Conservation (phyloP, 1,140 invertebrate genomes). For the Orussus abietinus region DNA sequence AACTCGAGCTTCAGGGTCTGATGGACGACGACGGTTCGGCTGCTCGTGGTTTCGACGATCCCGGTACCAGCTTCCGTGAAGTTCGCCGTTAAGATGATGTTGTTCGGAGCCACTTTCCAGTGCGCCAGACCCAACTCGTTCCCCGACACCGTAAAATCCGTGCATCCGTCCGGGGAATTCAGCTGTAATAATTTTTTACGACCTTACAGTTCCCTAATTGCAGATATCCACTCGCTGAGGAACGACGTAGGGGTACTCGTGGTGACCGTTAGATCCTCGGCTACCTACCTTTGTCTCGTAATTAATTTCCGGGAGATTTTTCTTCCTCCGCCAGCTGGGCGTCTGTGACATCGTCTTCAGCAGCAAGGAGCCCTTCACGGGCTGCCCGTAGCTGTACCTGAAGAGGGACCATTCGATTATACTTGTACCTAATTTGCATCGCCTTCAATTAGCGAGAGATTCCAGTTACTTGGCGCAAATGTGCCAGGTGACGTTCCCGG, state of each 20-base stretch:
- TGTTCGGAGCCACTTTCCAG: slow-evolving; percentile 51
- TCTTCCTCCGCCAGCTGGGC: slow-evolving; percentile 44
- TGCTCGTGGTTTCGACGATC: slow-evolving; percentile 59
- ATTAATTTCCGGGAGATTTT: slow-evolving; percentile 43
- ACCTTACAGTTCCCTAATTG: too few relatives aligned
- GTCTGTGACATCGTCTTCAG: slow-evolving; percentile 48
- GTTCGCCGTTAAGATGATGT: slow-evolving; percentile 54
- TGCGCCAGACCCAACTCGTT: slow-evolving; percentile 47
- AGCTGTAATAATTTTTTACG: too few relatives aligned
- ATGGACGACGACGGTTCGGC: slow-evolving; percentile 55
- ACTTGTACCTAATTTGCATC: slow-evolving; percentile 2
- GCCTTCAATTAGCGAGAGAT: background rate
- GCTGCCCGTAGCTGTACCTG: slow-evolving; percentile 72
- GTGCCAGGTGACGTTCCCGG: slow-evolving; percentile 53
- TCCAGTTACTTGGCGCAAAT: slow-evolving; percentile 60
- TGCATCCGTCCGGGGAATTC: slow-evolving; percentile 50
- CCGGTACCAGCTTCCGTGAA: slow-evolving; percentile 64
- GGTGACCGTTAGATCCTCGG: too few relatives aligned
- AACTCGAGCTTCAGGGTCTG: slow-evolving; percentile 57
- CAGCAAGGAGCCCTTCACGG: slow-evolving; percentile 60
- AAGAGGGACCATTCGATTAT: slow-evolving; percentile 7
- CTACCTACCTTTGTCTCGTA: slow-evolving; percentile 38
- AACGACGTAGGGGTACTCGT: too few relatives aligned
- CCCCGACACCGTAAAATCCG: slow-evolving; percentile 46
- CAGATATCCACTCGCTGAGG: too few relatives aligned